A percentile compares a stretch with the other conserved stretches of the same genome.
These are phyloP conservation scores for Cyprinodon variegatus DNA, from an alignment of 2,113 vertebrate species.

Conservation along the genomic window DNA sequence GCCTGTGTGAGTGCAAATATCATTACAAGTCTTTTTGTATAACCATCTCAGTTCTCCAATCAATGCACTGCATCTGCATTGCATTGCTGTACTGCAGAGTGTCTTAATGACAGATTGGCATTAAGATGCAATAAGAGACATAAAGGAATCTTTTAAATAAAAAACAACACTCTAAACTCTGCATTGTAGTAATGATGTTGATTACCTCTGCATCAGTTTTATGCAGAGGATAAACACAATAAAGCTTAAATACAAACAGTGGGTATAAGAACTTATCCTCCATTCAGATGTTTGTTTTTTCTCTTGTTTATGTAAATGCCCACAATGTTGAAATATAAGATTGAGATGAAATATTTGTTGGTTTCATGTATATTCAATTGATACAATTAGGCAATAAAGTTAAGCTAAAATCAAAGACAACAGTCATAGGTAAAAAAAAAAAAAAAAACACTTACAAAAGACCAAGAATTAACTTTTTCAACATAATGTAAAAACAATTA, in stretches of 20 bases:
- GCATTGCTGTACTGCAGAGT: neutral
- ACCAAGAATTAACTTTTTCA: too few species aligned
- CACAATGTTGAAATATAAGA: neutral
- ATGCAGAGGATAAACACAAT: neutral
- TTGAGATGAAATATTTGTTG: neutral
- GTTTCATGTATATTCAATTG: neutral
- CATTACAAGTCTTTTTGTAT: too few species aligned
- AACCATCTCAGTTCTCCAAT: too few species aligned
- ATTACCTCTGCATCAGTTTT: neutral
- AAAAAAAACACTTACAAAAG: too few species aligned
- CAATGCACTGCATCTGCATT: neutral
- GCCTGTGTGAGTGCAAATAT: neutral
- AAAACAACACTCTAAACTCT: neutral
- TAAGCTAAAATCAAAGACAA: too few species aligned
- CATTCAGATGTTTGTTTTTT: too few species aligned
- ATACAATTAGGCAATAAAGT: neutral
- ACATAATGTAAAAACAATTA: too few species aligned
- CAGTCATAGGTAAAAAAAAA: too few species aligned
- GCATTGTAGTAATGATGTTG: neutral
- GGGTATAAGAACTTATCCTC: neutral
- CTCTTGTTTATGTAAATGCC: neutral
- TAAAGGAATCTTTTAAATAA: neutral
- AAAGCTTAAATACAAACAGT: neutral
- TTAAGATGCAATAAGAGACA: neutral
- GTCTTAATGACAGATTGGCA: neutral